Base-by-base conservation (phyloP, 2,113 vertebrate genomes). In the Puffinus mauretanicus region DNA sequence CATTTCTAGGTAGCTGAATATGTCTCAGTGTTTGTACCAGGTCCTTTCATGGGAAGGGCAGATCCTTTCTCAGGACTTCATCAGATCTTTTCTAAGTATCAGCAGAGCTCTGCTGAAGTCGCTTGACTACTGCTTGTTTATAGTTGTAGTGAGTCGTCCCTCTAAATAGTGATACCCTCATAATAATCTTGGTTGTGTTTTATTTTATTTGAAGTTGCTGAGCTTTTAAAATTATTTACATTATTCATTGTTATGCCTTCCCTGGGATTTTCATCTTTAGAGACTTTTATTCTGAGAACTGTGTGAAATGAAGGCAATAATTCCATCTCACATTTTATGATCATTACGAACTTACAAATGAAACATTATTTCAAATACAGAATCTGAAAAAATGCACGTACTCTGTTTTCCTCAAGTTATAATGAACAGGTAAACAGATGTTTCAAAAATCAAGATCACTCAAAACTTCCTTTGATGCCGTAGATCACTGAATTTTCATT, bases 1-100 rank as follows among this genome's bases (percentile, higher is more conserved):
- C 55, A 32, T 92, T 80, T 91, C 86, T 97, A 94, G 93, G 86
- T 86, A 93, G 72, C 65, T 88, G 52, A 82, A 5, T 84, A n/a
- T 77, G 26, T 76, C 83, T 55, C 6, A 3, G 34, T 94, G 60
- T 75, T 92, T 93, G 62, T 32, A 44, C 30, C 15, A 79, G n/a
- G 20, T 86, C 30, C 52, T 90, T 88, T 82, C 36, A 11, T 47
- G 51, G 38, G 44, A 94, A 87, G 52, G 64, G 57, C 29, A 84
- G 20, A 71, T 84, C 46, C 47, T 55, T 94, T 72, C 77, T 89
- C 51, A 46, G 4, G 21, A 82, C 92, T 95, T 96, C 87, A 88
- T 40, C 90, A 82, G 93, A 85, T 49, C 78, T 91, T 89, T 82
- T 81, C 30, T 73, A 81, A 52, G 26, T 69, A 57, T 88, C 42